Base-by-base conservation (phyloP, 2,888 invertebrate genomes). In the Nemotelus pantherinus region DNA sequence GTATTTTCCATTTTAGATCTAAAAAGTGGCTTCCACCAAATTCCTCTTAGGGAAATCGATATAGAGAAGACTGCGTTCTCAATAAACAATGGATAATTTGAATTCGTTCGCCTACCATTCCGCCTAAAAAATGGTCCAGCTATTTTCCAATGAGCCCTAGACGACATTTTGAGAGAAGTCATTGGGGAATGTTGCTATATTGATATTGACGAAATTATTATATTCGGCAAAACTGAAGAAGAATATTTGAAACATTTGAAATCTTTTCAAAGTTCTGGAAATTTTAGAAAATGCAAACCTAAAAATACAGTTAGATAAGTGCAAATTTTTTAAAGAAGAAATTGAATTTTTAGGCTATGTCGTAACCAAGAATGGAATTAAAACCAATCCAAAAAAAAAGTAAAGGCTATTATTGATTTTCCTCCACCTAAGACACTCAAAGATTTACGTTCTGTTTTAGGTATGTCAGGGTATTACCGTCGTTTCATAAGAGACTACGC, bases 21-120 rank as follows among this genome's bases (percentile, higher is more conserved):
- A n/a, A 68, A 68, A 2, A 68, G 68, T 44, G 68, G 68, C 55
- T 72, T 72, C 10, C 72, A 72, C 47, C 72, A 58, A 58, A 72
- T 72, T 44, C 72, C 58, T 3, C 57, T 72, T 4, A 72, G 39
- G 39, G 25, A 57, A 58, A 44, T 25, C 5, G 72, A 72, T 53
- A 72, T 57, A 7, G 72, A 72, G 47, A 72, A 72, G 25, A 72
- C 72, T 44, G 72, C 72, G 7, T 72, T 72, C 25, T 58, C 72
- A 2, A 47, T 58, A 4, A 72, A 72, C 58, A 58, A 72, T 47
- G 72, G 58, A 44, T 58, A 72, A 58, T 72, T 58, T 45, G 72
- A 72, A 1, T 58, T 58, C 45, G 4, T 45, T 41, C 57, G 58
- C 7, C 47, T 58, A 44, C 58, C 58, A 9, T 57, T 72, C 47